Conservation (phyloP, 2,113 vertebrate genomes). For the Eclectus roratus region DNA sequence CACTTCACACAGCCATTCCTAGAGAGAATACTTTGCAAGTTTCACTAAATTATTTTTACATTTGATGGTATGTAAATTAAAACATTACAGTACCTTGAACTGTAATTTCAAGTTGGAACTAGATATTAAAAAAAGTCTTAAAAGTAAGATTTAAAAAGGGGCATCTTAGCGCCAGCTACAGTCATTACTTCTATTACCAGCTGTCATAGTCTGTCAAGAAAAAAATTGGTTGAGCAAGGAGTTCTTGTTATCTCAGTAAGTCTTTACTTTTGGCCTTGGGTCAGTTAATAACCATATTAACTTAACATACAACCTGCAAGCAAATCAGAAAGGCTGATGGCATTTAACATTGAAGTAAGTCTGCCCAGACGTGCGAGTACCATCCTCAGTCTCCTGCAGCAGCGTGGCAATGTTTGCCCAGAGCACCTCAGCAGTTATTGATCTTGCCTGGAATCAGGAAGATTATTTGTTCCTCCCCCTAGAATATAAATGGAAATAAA, state of each 20-base stretch:
- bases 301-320: neutral
- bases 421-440: neutral
- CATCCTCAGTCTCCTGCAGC: neutral
- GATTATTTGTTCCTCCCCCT: slow-evolving; percentile 7
- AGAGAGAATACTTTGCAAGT: neutral
- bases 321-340: neutral
- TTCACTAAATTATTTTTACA: neutral
- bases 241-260: neutral
- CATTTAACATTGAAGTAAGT: neutral
- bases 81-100: neutral
- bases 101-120: neutral
- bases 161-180: neutral
- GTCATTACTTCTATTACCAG: neutral
- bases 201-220: neutral
- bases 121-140: neutral
- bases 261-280: neutral
- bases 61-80: neutral
- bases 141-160: neutral
- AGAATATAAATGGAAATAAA: slow-evolving; percentile 29
- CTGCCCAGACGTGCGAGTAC: neutral
- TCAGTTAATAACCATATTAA: neutral
- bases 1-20: neutral
- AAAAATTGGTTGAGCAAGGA: neutral
- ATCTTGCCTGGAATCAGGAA: slow-evolving; percentile 19
- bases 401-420: neutral